Evolutionary conservation across 2,797 vertebrate genomes (phyloP), one percentile per base, ranked within the genome.

Genomic region (Avahi laniger): DNA sequence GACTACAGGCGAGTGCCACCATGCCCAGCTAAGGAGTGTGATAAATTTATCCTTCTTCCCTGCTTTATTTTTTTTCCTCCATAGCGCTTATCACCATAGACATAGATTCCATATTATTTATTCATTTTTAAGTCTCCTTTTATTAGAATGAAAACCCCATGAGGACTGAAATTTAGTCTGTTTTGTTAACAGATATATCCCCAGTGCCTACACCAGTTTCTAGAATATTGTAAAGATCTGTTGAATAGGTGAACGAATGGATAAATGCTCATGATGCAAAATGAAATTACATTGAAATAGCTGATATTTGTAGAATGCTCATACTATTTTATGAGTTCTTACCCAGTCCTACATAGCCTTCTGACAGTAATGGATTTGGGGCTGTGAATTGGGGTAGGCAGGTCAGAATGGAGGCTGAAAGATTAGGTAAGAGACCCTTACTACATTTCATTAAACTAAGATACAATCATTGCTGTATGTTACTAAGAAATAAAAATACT

Each of bases 61-160:
- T 59, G 15, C 59, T 94, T 89, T 92, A 8, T 78, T 75, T 90
- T 70, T 94, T 81, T 30, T 94, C 67, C 22, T 86, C n/a, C n/a
- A 24, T 59, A 57, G 33, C 2, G 38, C 14, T 88, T 95, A 85
- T n/a, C 41, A 65, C 69, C 48, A 50, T 69, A 33, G 54, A 35
- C 84, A 28, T 12, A 78, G 59, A 54, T 65, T 61, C 52, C 33
- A 30, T 93, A 75, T 14, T 95, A 38, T 61, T 82, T 82, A 33
- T 48, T 73, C 75, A 83, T 50, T 88, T 89, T 78, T 93, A 7
- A 73, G 35, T 93, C 10, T 76, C 46, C 22, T 28, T 92, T 92
- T 89, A 33, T 89, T 90, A 91, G 61, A 89, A 61, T 38, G 57
- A 94, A 83, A 79, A 70, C 24, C 72, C 46, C 2, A 5, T 13